Evolutionary conservation across 1,140 invertebrate species (phyloP).

Genomic region (Drosophila ercepeae): DNA sequence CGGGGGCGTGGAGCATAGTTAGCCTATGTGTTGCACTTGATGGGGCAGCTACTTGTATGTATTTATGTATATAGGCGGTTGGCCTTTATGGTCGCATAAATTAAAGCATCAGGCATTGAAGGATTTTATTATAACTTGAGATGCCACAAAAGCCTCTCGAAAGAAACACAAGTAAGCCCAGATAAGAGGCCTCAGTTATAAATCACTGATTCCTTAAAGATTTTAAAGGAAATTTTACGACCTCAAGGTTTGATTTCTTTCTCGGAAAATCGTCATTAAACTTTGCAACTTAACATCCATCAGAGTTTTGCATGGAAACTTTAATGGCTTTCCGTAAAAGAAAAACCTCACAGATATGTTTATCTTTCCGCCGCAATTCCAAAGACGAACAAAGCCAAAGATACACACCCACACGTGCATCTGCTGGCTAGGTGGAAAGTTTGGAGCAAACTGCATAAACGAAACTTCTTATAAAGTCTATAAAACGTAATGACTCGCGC

Average conservation of each 20-base stretch:
- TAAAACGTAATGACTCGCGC: conserved; percentile 80
- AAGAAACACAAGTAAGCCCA: conserved; percentile 7
- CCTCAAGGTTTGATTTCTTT: neutral
- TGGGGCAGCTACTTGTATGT: conserved; percentile 34
- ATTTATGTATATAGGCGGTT: conserved; percentile 41
- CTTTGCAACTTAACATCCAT: conserved; percentile 22
- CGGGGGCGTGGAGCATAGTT: conserved; percentile 30
- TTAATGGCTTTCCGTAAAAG: conserved; percentile 32
- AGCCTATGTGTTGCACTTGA: conserved; percentile 62
- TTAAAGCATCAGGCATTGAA: conserved; percentile 49
- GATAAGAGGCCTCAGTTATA: conserved; percentile 1
- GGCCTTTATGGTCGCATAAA: conserved; percentile 59
- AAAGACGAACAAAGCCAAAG: conserved; percentile 24
- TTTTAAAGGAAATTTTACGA: neutral
- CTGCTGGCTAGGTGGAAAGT: conserved; percentile 51
- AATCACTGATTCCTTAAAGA: neutral
- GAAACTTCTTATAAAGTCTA: conserved; percentile 80
- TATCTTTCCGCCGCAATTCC: conserved; percentile 40
- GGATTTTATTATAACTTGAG: conserved; percentile 45
- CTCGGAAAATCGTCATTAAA: conserved; percentile 1
- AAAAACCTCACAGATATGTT: conserved; percentile 24
- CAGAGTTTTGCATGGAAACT: conserved; percentile 16
- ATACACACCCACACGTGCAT: conserved; percentile 29
- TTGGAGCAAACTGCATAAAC: conserved; percentile 72
- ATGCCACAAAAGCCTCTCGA: neutral